Base-by-base conservation (phyloP, 2,888 invertebrate genomes). In the Dolichopus griseipennis region DNA sequence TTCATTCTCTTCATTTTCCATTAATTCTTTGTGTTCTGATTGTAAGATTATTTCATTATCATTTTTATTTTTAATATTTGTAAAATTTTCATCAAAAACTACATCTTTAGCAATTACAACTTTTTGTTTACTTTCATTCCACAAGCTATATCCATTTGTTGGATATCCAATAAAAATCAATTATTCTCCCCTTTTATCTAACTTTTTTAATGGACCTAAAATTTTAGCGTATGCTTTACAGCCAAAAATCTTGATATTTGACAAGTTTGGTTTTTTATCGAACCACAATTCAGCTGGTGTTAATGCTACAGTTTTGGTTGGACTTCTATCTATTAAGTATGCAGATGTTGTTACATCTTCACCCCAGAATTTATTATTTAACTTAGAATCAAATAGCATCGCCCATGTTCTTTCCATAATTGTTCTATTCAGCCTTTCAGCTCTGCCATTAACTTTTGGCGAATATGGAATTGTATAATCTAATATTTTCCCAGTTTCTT, bases 401-500 rank as follows among this genome's bases (percentile, higher is more conserved):
- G 43, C 43, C 15, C 43, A 10, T 8, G 43, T 43, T 43, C 43
- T 43, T 43, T 43, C 43, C 43, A 43, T 43, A 10, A 43, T 43
- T 43, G 43, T 43, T 43, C 43, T 43, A 43, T 43, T 43, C 15
- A 43, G 15, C 43, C 43, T 43, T 43, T 43, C 43, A 43, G 43
- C 43, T 43, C 15, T 43, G 15, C 43, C 43, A 43, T 43, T 43
- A 43, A 43, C 9, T 43, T 43, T 8, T 43, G 43, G 43, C 15
- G 43, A 43, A 43, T 43, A 43, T 43, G 43, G 43, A 43, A 43
- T 43, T 43, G 43, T 43, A 43, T 43, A n/a, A n/a, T n/a, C n/a
- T n/a, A n/a, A n/a, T n/a, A n/a, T n/a, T n/a, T n/a, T n/a, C n/a
- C n/a, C n/a, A n/a, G n/a, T n/a, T n/a, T n/a, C n/a, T n/a, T n/a